Base-by-base conservation (phyloP, 1,140 invertebrate species). In the Pogonognathellus flavescens region DNA sequence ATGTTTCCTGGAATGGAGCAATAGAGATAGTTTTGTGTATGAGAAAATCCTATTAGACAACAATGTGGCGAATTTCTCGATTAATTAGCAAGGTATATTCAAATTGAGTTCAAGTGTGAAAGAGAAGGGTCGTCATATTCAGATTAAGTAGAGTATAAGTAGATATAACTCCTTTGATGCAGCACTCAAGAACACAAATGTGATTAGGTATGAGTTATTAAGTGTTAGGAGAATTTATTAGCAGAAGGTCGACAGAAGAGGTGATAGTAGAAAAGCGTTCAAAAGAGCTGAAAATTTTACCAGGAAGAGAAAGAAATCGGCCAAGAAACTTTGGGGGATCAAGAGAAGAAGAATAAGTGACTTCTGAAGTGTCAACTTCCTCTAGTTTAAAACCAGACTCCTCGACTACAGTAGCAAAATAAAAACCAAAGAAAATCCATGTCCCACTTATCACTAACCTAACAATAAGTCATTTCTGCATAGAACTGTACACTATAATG, bases 261-360 rank as follows among this genome's bases (percentile, higher is more conserved):
- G 18, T 50, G 76, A 55, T 80, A 50, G 22, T 11, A 49, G 41
- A 9, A 82, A 49, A 80, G 57, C 41, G 81, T 53, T n/a, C 62
- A 66, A 66, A 66, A 66, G 70, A 76, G 70, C 31, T 76, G 41
- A 76, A 76, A 55, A n/a, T 50, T 66, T 84, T 86, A 88, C 86
- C 88, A 85, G 94, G 85, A 5, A 95, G 93, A 90, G 93, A 92
- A 92, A 95, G 93, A 92, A 94, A 95, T 91, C 94, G 94, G 91
- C 93, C 93, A 90, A 93, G 86, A 85, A 88, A 87, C 85, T 88
- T 87, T n/a, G 92, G 91, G 87, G 91, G 91, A 89, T 91, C 91
- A 53, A 87, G 84, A 50, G 89, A 88, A 85, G 89, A 86, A 25
- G 88, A 85, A 20, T 80, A 86, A 53, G 55, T 66, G 52, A 83